These are phyloP conservation scores for Plecotus auritus DNA, from an alignment of 2,113 vertebrate genomes.

Conservation along the genomic window DNA sequence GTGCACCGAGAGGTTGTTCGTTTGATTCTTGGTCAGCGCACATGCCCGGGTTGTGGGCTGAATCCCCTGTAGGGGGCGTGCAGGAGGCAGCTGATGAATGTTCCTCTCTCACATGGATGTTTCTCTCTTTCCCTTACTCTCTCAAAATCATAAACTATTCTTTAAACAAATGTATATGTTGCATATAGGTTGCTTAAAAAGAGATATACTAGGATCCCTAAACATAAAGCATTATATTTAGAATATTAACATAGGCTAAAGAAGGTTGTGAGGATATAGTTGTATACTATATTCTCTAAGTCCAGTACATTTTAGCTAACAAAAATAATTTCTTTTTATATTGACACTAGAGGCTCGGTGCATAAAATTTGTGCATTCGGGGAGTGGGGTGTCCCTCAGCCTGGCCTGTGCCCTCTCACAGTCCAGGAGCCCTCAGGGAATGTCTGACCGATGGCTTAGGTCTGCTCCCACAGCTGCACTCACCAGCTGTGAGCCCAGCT, in stretches of 20 bases:
- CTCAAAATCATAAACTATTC: neutral
- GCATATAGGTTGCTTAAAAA: neutral
- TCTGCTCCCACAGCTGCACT: too few species aligned
- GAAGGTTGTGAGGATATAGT: neutral
- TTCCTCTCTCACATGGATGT: neutral
- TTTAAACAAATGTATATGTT: neutral
- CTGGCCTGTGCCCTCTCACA: too few species aligned
- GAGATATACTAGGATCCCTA: neutral
- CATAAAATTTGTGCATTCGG: too few species aligned
- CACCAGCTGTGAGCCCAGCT: too few species aligned
- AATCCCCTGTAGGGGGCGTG: neutral
- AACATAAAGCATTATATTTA: neutral
- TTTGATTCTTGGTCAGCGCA: neutral
- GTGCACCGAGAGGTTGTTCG: neutral
- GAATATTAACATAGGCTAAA: conserved; percentile 3
- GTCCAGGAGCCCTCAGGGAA: too few species aligned
- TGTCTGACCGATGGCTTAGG: too few species aligned
- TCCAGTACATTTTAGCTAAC: neutral
- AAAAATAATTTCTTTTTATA: neutral
- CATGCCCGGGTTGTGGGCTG: neutral
- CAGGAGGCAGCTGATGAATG: neutral
- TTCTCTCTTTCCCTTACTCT: neutral
- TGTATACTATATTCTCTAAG: neutral
- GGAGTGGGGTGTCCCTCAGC: too few species aligned
- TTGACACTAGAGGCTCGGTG: neutral